Evolutionary conservation across 2,888 invertebrate species (phyloP).

Genomic region (Aleiodes alternator): DNA sequence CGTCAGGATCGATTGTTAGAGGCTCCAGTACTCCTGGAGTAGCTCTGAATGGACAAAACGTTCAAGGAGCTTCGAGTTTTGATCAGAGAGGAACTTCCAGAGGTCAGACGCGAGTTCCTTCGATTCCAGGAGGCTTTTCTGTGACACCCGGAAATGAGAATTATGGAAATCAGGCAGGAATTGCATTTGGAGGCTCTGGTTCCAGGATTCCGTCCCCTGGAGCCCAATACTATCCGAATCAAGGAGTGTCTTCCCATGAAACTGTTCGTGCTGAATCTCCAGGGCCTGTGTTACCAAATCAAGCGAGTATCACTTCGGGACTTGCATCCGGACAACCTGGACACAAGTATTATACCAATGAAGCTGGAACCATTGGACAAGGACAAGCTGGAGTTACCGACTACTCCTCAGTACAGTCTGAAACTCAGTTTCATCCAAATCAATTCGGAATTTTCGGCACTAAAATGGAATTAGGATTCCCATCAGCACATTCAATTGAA

Average conservation of each 20-base stretch:
- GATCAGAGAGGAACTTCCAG: background rate
- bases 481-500: too few species aligned
- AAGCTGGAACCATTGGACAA: background rate
- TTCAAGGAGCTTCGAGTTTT: slow-evolving; percentile 7
- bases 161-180: slow-evolving; percentile 48
- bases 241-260: too few species aligned
- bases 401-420: background rate
- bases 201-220: too few species aligned
- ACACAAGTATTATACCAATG: slow-evolving; percentile 18
- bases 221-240: too few species aligned
- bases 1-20: slow-evolving; percentile 46
- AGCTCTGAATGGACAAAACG: slow-evolving; percentile 20
- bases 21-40: slow-evolving; percentile 19
- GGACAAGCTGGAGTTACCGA: background rate
- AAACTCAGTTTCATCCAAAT: too few species aligned
- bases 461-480: too few species aligned
- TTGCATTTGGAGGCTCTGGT: slow-evolving; percentile 30
- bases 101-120: background rate
- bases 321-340: slow-evolving; percentile 31
- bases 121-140: background rate
- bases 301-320: too few species aligned
- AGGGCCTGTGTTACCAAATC: too few species aligned
- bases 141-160: slow-evolving; percentile 47
- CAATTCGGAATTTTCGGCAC: too few species aligned
- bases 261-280: too few species aligned